Base-by-base conservation (phyloP, 2,113 vertebrate species). In the Alouatta palliata region DNA sequence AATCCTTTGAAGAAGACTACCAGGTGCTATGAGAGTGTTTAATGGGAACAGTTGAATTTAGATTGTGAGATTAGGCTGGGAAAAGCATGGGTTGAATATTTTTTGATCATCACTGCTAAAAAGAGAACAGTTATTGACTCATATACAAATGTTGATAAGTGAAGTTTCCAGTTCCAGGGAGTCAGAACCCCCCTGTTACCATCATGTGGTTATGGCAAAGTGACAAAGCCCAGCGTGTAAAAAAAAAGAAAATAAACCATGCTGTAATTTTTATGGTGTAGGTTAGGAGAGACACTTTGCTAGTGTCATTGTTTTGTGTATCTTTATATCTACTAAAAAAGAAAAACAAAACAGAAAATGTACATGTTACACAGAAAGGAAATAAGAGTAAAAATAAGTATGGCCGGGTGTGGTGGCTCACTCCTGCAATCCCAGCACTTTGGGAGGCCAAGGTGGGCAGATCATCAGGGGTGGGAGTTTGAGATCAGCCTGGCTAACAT, bases 221-320 rank as follows among this genome's bases (percentile, higher is more conserved):
- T 73, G 61, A 81, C 7, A 43, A 3, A 86, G 16, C 14, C 35
- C 27, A 49, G 11, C 56, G 11, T 76, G 49, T 84, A 54, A 96
- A 84, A 94, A 52, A 97, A 64, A 64, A 85, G 43, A 87, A 79
- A 79, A 43, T 43, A 43, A 96, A 92, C 19, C 23, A 82, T 61
- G 6, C 30, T 77, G 8, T 94, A 40, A 27, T 80, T 80, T 40
- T 90, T 73, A 81, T 32, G 30, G 1, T 92, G 17, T 90, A 88
- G 9, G 2, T 96, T 88, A 86, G 52, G 32, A 91, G 25, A 91
- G 73, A 70, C 2, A 52, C 43, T 97, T 87, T 43, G 47, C 70
- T 64, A 56, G 45, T 92, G 61, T n/a, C n/a, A 30, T 85, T 96
- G 25, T 89, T 87, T 90, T 90, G 21, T 77, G 10, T 97, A 52